Conservation (phyloP, 2,113 vertebrate species). For the Fulmarus glacialis region DNA sequence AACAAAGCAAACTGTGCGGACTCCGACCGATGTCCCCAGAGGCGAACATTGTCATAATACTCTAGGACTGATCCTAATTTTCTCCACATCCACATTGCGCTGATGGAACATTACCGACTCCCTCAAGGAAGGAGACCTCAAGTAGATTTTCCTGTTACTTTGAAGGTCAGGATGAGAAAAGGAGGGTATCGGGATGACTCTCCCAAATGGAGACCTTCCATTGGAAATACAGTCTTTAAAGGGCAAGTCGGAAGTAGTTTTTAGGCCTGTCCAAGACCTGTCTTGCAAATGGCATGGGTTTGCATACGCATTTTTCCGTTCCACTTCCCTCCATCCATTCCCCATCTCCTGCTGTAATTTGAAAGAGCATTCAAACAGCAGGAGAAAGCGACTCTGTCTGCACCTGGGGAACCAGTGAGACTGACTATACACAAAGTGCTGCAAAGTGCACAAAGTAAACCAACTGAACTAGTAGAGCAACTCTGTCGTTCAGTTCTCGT, state of each 20-base stretch:
- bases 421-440: slow-evolving; percentile 58
- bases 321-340: neutral
- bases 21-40: neutral
- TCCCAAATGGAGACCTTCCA: neutral
- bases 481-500: neutral
- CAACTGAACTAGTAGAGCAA: fast-evolving
- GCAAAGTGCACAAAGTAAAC: slow-evolving; percentile 28
- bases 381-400: neutral
- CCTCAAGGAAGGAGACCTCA: neutral
- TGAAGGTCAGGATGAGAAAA: neutral
- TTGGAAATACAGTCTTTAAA: neutral
- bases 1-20: neutral
- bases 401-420: slow-evolving; percentile 38
- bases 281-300: neutral
- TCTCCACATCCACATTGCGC: neutral
- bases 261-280: neutral
- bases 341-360: neutral
- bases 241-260: neutral
- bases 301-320: neutral
- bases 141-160: neutral
- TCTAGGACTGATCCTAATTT: neutral
- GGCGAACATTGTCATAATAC: neutral
- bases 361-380: neutral
- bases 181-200: neutral
- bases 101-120: neutral